These are phyloP conservation scores for Meandrina meandrites DNA, from an alignment of 92 coral and sea anemone species.

Conservation along the genomic window DNA sequence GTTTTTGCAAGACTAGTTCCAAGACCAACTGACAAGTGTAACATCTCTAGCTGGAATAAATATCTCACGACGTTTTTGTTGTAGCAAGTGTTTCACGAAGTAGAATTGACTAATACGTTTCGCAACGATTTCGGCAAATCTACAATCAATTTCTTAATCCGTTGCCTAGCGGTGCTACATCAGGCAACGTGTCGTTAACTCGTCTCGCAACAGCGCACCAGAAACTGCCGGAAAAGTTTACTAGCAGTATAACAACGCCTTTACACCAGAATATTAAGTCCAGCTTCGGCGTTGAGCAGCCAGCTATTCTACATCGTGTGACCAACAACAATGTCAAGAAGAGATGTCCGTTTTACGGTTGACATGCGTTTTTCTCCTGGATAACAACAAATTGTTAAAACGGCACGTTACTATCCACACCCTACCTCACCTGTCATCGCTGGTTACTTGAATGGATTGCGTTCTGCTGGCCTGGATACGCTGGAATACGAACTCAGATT, in stretches of 20 bases:
- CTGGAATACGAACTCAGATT: neutral
- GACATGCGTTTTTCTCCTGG: neutral
- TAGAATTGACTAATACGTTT: neutral
- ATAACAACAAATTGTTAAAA: neutral
- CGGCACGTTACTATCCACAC: neutral
- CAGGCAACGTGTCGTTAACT: too few species aligned
- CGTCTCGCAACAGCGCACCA: too few species aligned
- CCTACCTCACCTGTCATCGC: neutral
- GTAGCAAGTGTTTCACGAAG: too few species aligned
- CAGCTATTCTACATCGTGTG: neutral
- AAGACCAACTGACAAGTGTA: neutral
- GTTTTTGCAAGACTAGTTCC: neutral
- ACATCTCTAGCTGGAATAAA: too few species aligned
- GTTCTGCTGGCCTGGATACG: neutral
- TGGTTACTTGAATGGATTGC: neutral
- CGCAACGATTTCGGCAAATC: neutral
- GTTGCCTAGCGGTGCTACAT: neutral
- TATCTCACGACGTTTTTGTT: too few species aligned
- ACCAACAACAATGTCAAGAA: neutral
- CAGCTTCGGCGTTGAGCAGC: neutral
- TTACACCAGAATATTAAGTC: neutral
- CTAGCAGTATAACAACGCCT: neutral
- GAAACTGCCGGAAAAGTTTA: too few species aligned
- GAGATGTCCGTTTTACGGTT: neutral
- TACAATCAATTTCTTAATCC: too few species aligned